Conservation (phyloP, 2,888 invertebrate species). For the Cenopis cana region DNA sequence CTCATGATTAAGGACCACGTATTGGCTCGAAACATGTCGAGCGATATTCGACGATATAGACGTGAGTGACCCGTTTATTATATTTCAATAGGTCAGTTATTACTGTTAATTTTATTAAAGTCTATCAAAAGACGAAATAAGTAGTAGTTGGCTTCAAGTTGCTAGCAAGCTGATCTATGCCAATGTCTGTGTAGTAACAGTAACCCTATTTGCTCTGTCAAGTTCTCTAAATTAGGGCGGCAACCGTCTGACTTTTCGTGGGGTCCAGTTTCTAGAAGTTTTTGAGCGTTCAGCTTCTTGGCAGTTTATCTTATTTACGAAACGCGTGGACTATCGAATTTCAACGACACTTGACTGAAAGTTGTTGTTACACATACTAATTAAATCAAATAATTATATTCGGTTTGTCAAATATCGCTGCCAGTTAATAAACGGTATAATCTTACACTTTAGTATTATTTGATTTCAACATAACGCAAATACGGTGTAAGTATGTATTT, state of each 20-base stretch:
- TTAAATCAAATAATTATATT: background rate
- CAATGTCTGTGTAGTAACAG: background rate
- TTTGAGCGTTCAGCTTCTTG: background rate
- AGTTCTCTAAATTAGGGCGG: background rate
- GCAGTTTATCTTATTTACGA: background rate
- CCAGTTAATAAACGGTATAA: too few relatives aligned
- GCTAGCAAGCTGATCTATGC: too few relatives aligned
- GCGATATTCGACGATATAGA: too few relatives aligned
- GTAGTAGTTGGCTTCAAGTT: too few relatives aligned
- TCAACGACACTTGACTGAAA: background rate
- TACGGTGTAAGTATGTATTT: background rate
- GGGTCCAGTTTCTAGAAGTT: background rate
- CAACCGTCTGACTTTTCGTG: conserved; percentile 11
- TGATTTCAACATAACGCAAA: background rate
- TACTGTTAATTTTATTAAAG: background rate
- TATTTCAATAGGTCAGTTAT: too few relatives aligned
- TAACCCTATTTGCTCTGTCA: conserved; percentile 11
- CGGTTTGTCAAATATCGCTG: too few relatives aligned
- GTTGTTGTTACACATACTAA: background rate
- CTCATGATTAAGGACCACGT: too few relatives aligned
- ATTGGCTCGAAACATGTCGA: too few relatives aligned
- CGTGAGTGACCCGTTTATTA: too few relatives aligned
- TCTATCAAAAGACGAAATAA: too few relatives aligned
- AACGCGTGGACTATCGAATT: background rate
- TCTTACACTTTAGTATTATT: background rate